Base-by-base conservation (phyloP, 2,797 vertebrate species). In the Sphenodon punctatus region DNA sequence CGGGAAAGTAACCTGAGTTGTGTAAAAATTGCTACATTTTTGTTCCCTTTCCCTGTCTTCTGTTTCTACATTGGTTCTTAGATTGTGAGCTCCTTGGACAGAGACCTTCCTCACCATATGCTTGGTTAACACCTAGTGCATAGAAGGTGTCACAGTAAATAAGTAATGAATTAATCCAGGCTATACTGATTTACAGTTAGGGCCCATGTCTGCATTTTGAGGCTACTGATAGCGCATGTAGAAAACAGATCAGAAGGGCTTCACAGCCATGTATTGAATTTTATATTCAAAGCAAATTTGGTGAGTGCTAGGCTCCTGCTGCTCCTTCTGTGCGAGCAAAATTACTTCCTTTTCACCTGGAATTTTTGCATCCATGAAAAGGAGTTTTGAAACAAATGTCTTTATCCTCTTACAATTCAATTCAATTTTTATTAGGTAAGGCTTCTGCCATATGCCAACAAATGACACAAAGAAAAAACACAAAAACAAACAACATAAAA, bases 301-400 rank as follows among this genome's bases (percentile, higher is more conserved):
- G 25, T 65, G 30, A 81, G 9, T 72, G 49, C 61, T 51, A 30
- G 71, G 60, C 75, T 60, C 72, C 79, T 22, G 17, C 67, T 49
- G 19, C 3, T 65, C 75, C 51, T 73, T 45, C 82, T 82, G 87
- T 85, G 79, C 68, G 46, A 93, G 32, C 22, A 68, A 85, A n/a
- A n/a, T n/a, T 81, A 30, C 1, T 8, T 69, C 25, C 43, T 53
- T 65, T 36, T 39, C 56, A 70, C 81, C 70, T 72, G 17, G 46
- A 83, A 48, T 64, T 82, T 77, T 84, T 87, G 56, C 17, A 76
- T 77, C 25, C 63, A n/a, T 60, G 38, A 85, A 85, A 73, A 80
- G n/a, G 36, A 79, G 58, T 63, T 84, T 63, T 66, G 59, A 89
- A 89, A 80, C 70, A 58, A 27, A 25, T 84, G 13, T 45, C 27